These are phyloP conservation scores for Pediacus dermestoides DNA, from an alignment of 2,888 invertebrate genomes.

Conservation along the genomic window DNA sequence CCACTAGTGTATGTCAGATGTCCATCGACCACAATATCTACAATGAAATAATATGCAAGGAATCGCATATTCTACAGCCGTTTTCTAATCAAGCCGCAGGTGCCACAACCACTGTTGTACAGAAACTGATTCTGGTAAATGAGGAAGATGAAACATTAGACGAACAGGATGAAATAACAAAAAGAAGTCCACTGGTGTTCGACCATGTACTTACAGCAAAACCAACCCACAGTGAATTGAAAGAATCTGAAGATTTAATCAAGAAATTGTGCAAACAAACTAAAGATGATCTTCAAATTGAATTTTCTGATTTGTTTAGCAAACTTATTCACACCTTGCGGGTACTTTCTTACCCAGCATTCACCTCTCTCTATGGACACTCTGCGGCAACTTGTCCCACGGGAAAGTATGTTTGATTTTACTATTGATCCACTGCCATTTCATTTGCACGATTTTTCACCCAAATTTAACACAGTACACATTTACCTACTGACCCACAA, in stretches of 20 bases:
- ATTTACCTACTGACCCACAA: too few relatives aligned
- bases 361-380: slow-evolving; percentile 62
- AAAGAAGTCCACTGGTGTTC: slow-evolving; percentile 65
- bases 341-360: slow-evolving; percentile 64
- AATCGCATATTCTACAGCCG: slow-evolving; percentile 71
- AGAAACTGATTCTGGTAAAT: slow-evolving; percentile 55
- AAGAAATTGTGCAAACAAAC: slow-evolving; percentile 64
- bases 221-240: slow-evolving; percentile 65
- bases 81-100: slow-evolving; percentile 72
- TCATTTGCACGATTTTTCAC: too few relatives aligned
- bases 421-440: slow-evolving; percentile 6
- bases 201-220: slow-evolving; percentile 67
- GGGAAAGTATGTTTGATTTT: slow-evolving; percentile 60
- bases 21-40: slow-evolving; percentile 75
- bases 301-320: slow-evolving; percentile 62
- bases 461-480: too few relatives aligned
- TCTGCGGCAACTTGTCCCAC: slow-evolving; percentile 63
- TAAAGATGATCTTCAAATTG: slow-evolving; percentile 58
- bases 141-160: slow-evolving; percentile 54
- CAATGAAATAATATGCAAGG: slow-evolving; percentile 66
- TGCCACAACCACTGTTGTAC: slow-evolving; percentile 64
- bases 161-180: slow-evolving; percentile 55
- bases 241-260: slow-evolving; percentile 61
- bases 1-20: slow-evolving; percentile 67
- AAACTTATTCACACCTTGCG: slow-evolving; percentile 65